Percentiles rank a stretch among this genome's conserved stretches.
These are phyloP conservation scores for Phragmatobia fuliginosa DNA, from an alignment of 2,888 invertebrate genomes.

Conservation along the genomic window DNA sequence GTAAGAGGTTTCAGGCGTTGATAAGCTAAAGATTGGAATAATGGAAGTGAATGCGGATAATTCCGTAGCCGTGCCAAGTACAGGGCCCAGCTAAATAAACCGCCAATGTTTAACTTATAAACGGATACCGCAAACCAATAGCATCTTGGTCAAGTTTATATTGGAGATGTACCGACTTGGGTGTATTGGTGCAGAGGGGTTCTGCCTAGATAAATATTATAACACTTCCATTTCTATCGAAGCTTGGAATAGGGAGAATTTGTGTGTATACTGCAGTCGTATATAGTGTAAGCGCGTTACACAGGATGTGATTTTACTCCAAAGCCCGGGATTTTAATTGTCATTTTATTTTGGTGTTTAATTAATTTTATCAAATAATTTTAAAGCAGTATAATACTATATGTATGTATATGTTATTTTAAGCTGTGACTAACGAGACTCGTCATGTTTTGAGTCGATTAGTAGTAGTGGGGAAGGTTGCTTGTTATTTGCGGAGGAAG, in stretches of 20 bases:
- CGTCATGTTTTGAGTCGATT: too few species aligned
- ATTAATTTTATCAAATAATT: not conserved
- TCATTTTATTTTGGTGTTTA: not conserved
- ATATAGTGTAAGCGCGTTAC: not conserved
- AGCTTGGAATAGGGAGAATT: not conserved
- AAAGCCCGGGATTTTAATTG: not conserved
- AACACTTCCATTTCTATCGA: not conserved
- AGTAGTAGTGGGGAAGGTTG: too few species aligned
- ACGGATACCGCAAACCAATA: slow-evolving; percentile 45
- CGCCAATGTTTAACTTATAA: slow-evolving; percentile 32
- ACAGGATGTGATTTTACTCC: not conserved
- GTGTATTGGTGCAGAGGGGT: slow-evolving; percentile 20
- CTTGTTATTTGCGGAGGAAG: too few species aligned
- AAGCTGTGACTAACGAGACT: too few species aligned
- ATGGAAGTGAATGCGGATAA: not conserved
- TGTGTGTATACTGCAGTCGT: not conserved
- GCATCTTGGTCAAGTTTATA: slow-evolving; percentile 44
- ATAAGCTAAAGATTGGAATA: not conserved
- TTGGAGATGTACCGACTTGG: slow-evolving; percentile 34
- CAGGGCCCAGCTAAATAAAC: slow-evolving; percentile 14
- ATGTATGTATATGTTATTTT: too few species aligned
- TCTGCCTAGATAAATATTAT: slow-evolving; percentile 32
- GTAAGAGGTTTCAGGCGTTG: not conserved
- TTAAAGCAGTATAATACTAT: too few species aligned
- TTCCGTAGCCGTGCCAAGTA: not conserved